Conservation (phyloP, 2,888 invertebrate species). For the Halocaridina rubra region DNA sequence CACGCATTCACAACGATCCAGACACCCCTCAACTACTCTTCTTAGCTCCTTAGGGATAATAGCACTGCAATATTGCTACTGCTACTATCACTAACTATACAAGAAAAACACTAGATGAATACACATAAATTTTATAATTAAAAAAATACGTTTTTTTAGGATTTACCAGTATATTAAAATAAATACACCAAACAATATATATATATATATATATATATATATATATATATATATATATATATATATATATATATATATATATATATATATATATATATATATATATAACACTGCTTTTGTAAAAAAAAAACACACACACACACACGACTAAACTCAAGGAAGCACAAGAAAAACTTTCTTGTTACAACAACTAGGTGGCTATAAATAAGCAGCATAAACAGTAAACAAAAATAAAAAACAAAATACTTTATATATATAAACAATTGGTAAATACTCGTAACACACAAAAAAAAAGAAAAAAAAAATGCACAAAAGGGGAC, state of each 20-base stretch:
- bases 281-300: not conserved
- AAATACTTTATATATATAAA: no score
- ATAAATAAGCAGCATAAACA: no score
- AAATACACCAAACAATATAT: not conserved
- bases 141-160: not conserved
- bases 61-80: not conserved
- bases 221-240: slow-evolving; percentile 1
- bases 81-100: not conserved
- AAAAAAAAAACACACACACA: not conserved
- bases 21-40: no score
- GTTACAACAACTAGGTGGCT: no score
- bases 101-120: not conserved
- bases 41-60: no score
- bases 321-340: not conserved
- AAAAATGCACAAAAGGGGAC: no score
- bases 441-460: no score
- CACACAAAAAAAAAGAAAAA: no score
- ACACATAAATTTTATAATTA: not conserved
- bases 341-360: no score
- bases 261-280: slow-evolving; percentile 23
- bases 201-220: not conserved
- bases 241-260: slow-evolving; percentile 6
- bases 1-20: no score
- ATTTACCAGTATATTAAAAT: not conserved
- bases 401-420: no score